phyloP scores from a whole-genome alignment of 1,140 invertebrate genomes.

The Lerema accius region DNA sequence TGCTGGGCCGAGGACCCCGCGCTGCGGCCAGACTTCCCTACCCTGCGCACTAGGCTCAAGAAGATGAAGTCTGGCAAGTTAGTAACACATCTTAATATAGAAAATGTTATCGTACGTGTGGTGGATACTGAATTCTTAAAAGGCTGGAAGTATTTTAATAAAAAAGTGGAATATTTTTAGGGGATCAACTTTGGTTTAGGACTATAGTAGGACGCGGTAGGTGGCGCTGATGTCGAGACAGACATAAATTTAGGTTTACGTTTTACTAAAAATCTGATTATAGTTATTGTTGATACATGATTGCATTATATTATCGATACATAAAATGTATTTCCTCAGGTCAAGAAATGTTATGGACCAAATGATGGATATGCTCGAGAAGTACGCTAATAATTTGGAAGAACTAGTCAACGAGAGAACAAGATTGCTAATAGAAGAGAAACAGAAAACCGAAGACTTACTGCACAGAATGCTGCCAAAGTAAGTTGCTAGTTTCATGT shows the following conservation, averaged over 20 bases:
- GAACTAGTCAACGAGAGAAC: conserved; percentile 96
- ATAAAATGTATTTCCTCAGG: conserved; percentile 68
- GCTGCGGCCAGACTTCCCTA: conserved; percentile 90
- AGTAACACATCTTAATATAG: no score
- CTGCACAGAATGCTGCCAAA: conserved; percentile 96
- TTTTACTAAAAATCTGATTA: no score
- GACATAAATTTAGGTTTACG: no score
- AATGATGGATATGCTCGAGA: conserved; percentile 98
- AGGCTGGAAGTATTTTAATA: no score
- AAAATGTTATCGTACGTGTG: no score
- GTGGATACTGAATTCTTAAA: no score
- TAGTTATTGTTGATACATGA: no score
- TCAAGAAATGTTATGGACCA: conserved; percentile 97
- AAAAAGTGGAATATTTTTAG: no score
- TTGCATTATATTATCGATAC: conserved; percentile 21
- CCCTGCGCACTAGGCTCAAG: conserved; percentile 90
- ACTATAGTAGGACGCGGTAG: no score
- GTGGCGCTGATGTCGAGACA: no score
- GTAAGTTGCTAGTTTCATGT: conserved; percentile 81
- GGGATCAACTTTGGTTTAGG: no score
- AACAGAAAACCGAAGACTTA: conserved; percentile 96
- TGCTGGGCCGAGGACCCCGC: conserved; percentile 94
- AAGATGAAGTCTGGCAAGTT: conserved; percentile 93
- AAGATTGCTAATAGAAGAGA: conserved; percentile 93
- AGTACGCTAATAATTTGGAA: conserved; percentile 96